A percentile compares a stretch with the other conserved stretches of the same genome.
These are phyloP conservation scores for Nineta flava DNA, from an alignment of 2,888 invertebrate species.

Conservation along the genomic window DNA sequence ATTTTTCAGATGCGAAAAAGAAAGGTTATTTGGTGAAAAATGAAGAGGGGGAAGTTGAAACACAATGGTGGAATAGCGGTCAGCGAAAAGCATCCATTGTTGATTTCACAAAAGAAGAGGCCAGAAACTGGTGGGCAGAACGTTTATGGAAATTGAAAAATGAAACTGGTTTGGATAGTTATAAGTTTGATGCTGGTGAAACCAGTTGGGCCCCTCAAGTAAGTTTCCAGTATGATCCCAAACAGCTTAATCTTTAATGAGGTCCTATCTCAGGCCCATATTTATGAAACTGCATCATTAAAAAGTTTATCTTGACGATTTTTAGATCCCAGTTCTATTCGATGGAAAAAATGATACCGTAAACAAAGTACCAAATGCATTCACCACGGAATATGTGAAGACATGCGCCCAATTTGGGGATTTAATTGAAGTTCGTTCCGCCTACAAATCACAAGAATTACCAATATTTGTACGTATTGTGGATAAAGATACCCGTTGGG, in stretches of 20 bases:
- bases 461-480: slow-evolving; percentile 62
- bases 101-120: slow-evolving; percentile 57
- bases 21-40: slow-evolving; percentile 39
- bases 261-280: too few relatives aligned
- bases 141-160: slow-evolving; percentile 36
- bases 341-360: too few relatives aligned
- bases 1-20: slow-evolving; percentile 37
- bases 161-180: slow-evolving; percentile 49
- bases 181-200: slow-evolving; percentile 76
- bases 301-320: too few relatives aligned
- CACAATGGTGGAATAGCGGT: slow-evolving; percentile 39
- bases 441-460: slow-evolving; percentile 47
- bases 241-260: too few relatives aligned
- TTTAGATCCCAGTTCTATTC: too few relatives aligned
- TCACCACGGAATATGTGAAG: slow-evolving; percentile 37
- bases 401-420: slow-evolving; percentile 41
- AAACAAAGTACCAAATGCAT: slow-evolving; percentile 36
- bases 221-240: too few relatives aligned
- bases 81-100: slow-evolving; percentile 39
- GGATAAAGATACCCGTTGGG: slow-evolving; percentile 60
- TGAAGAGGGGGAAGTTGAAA: slow-evolving; percentile 30
- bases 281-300: too few relatives aligned
- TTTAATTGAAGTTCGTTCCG: slow-evolving; percentile 56
- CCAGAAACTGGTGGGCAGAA: slow-evolving; percentile 38
- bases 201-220: slow-evolving; percentile 48